Percentiles rank a stretch among this genome's conserved stretches.
Evolutionary conservation across 1,140 invertebrate genomes (phyloP).

Genomic region (Schlechtendalia chinensis): DNA sequence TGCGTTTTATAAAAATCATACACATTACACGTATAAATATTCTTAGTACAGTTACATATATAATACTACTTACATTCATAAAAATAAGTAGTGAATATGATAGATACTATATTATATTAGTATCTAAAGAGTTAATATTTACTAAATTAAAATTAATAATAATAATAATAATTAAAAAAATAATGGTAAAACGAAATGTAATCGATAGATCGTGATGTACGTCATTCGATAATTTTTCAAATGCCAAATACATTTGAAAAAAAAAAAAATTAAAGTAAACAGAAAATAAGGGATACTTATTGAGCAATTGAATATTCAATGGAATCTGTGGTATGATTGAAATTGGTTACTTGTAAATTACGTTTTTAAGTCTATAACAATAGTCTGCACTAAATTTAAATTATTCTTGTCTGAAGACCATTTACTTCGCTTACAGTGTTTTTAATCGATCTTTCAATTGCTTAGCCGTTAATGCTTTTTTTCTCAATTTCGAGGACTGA

Average conservation of each 20-base stretch:
- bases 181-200: slow-evolving; percentile 33
- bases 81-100: slow-evolving; percentile 32
- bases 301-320: slow-evolving; percentile 25
- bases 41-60: slow-evolving; percentile 14
- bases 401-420: neutral
- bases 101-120: neutral
- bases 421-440: neutral
- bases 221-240: slow-evolving; percentile 24
- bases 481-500: neutral
- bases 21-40: neutral
- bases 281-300: neutral
- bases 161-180: slow-evolving; percentile 7
- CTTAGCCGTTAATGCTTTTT: neutral
- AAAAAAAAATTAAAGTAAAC: neutral
- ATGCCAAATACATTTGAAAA: slow-evolving; percentile 25
- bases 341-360: neutral
- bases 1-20: slow-evolving; percentile 11
- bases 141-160: slow-evolving; percentile 14
- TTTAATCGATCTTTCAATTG: neutral
- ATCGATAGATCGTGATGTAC: slow-evolving; percentile 10
- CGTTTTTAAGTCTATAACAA: neutral
- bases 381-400: neutral
- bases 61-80: slow-evolving; percentile 28
- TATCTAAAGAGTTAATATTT: slow-evolving; percentile 21
- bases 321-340: neutral